Base-by-base conservation (phyloP, 1,140 invertebrate species). In the roundworm (Caenorhabditis elegans) region DNA sequence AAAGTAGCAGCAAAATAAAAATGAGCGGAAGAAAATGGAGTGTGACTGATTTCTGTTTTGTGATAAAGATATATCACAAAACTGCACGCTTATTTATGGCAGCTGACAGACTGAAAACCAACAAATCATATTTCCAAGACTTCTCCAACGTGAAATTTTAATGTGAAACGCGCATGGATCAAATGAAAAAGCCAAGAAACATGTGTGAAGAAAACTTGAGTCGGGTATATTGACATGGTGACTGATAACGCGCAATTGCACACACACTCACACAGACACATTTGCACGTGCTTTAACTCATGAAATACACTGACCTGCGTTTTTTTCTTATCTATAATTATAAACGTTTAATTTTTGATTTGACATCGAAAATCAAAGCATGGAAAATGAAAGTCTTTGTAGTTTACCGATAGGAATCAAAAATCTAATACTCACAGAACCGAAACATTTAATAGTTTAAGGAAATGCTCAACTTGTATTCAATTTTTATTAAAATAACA, bases 221-320 rank as follows among this genome's bases (percentile, higher is more conserved):
- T 8, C 17, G 13, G n/a, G 31, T 39, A 17, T 70, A 39, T 70
- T 39, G 17, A 70, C 60, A 70, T 26, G 34, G 60, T 34, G 60
- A 70, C 60, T 70, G 60, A 70, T 70, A 70, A 60, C n/a, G 55
- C 55, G 31, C 26, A 53, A 60, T 60, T 60, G 53, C 60, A 70
- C 31, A 70, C 60, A 70, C 60, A 70, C 34, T 31, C 60, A 3
- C 6, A 70, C n/a, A 15, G 5, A 15, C 39, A 43, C 39, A n/a
- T n/a, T 60, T 60, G 53, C 53, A 60, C 60, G 34, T 39, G 31
- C 34, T 70, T 13, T 70, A 39, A 70, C 31, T 26, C 34, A 24
- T 70, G 60, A 39, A 60, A 17, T 60, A 60, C 19, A 60, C 13
- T 24, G 34, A 70, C n/a, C 34, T 70, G 60, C n/a, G n/a, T 22